phyloP scores from a whole-genome alignment of 23 tunicate genomes.

The Trididemnum miniatum region DNA sequence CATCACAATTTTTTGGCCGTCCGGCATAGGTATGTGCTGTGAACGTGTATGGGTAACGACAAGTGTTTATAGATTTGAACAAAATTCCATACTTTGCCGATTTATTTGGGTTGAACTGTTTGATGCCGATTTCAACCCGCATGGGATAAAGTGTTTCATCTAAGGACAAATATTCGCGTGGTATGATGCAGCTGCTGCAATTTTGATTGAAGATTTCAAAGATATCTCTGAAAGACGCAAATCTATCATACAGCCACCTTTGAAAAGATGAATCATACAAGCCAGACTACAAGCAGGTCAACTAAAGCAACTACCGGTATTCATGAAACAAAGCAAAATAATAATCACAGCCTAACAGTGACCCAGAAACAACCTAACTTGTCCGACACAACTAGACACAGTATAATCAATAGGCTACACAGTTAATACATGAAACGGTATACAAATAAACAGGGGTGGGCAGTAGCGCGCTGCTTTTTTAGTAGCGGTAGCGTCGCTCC shows the following conservation, averaged over 20 bases:
- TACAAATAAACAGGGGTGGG: no score
- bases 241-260: neutral
- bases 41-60: neutral
- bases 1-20: neutral
- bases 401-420: no score
- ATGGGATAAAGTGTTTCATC: neutral
- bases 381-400: no score
- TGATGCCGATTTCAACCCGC: neutral
- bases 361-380: no score
- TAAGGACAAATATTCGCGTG: neutral
- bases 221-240: neutral
- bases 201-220: neutral
- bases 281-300: no score
- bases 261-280: no score
- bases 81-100: neutral
- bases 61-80: neutral
- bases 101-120: neutral
- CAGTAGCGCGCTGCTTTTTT: no score
- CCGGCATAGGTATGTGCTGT: neutral
- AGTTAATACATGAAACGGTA: no score
- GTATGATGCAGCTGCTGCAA: neutral
- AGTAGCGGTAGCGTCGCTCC: no score
- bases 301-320: no score
- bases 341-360: no score
- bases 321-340: no score